Conservation (phyloP, 1,140 invertebrate species). For the Armadillidium nasatum region DNA sequence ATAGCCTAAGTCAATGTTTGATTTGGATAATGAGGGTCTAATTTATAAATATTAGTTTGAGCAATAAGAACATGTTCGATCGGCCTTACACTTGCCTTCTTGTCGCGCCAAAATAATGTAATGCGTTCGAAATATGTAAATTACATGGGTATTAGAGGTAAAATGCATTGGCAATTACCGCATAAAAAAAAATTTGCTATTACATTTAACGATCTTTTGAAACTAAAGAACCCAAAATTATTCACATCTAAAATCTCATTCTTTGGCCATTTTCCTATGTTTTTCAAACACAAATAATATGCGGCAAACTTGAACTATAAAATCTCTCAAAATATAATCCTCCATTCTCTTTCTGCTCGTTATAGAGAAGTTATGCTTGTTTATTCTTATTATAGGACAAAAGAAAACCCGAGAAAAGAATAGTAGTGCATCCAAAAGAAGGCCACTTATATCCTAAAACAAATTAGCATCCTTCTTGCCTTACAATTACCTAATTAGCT, state of each 20-base stretch:
- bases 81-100: too few relatives aligned
- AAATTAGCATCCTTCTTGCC: neutral
- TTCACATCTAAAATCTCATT: neutral
- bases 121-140: constrained; percentile 1
- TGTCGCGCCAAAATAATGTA: neutral
- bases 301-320: neutral
- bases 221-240: neutral
- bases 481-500: constrained; percentile 13
- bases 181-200: neutral
- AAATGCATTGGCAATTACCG: constrained; percentile 4
- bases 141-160: constrained; percentile 1
- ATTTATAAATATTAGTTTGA: constrained; percentile 3
- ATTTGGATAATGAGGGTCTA: neutral
- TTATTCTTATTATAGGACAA: neutral
- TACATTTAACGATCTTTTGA: neutral
- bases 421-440: neutral
- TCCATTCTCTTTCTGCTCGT: neutral
- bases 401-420: neutral
- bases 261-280: neutral
- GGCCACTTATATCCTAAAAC: constrained; percentile 9
- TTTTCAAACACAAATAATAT: neutral
- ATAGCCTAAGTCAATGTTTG: neutral
- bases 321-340: neutral
- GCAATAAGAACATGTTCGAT: neutral
- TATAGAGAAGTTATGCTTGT: neutral